Evolutionary conservation across 92 coral and sea anemone genomes (phyloP), one percentile per base, ranked within the genome.

Genomic region (Parazoanthus darwini): DNA sequence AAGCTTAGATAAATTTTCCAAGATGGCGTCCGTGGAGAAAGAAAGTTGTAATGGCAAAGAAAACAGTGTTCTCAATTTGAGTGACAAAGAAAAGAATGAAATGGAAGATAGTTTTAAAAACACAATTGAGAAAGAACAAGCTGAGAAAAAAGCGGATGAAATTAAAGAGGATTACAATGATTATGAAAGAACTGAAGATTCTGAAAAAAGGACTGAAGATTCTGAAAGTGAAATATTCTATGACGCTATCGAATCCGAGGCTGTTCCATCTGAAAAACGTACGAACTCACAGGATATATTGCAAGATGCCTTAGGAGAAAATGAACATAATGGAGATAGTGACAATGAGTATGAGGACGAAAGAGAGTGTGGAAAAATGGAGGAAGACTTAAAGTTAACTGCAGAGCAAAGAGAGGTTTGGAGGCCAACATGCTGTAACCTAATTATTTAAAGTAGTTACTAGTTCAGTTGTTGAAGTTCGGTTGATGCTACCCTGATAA

Each of bases 341-440:
- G 39, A 22, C 44, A 66, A 84, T 70, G 87, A 71, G 48, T n/a
- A 35, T 43, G 67, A 84, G 71, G 79, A 71, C 35, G 66, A 84
- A 84, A 50, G 35, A 26, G 87, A 84, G 37, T 37, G 23, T 81
- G 42, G 14, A 16, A 6, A 20, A 56, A 36, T 43, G 42, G 78
- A 70, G 14, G 87, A 84, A 44, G 68, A 84, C 68, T 72, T 84
- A 39, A 39, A 39, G 42, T 39, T 39, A 33, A 71, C 66, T 25
- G 70, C 87, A 84, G 78, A 84, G 56, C 87, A 84, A 84, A 84
- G 44, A 84, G 87, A 84, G 87, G 87, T 84, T 71, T 26, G 87
- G 33, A 29, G 33, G 33, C 33, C 33, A 29, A 29, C 33, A 29
- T 29, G 33, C 33, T 29, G 33, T 29, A 48, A 48, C 51, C 51